These are phyloP conservation scores for Cottoperca gobio DNA, from an alignment of 2,797 vertebrate genomes.

Conservation along the genomic window DNA sequence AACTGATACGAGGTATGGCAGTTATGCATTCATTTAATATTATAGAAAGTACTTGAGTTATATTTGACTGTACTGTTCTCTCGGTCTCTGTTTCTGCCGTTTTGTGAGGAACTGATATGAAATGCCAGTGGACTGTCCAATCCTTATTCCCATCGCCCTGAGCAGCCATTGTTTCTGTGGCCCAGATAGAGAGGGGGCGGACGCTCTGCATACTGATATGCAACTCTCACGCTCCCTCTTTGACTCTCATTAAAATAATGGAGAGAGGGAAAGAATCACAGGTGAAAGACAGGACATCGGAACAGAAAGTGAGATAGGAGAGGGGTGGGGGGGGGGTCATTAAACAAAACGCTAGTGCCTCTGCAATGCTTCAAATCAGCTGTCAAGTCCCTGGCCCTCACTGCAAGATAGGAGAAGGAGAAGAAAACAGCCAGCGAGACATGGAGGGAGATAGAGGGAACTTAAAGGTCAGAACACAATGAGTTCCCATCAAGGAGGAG, in stretches of 20 bases:
- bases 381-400: conserved; percentile 58
- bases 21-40: neutral
- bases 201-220: conserved; percentile 52
- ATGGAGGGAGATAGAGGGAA: conserved; percentile 56
- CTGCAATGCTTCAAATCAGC: conserved; percentile 51
- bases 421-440: conserved; percentile 48
- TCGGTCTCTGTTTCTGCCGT: conserved; percentile 2
- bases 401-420: conserved; percentile 46
- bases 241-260: conserved; percentile 54
- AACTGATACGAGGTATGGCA: neutral
- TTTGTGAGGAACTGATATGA: conserved; percentile 13
- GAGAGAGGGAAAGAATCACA: conserved; percentile 4
- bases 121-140: conserved; percentile 31
- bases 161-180: conserved; percentile 52
- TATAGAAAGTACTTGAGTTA: neutral
- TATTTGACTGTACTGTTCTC: neutral
- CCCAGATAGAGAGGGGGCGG: conserved; percentile 36
- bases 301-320: conserved; percentile 35
- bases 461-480: conserved; percentile 75
- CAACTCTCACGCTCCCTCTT: conserved; percentile 22
- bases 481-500: conserved; percentile 69
- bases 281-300: conserved; percentile 30
- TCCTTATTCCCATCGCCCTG: conserved; percentile 29
- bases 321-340: conserved; percentile 26
- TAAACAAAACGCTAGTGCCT: conserved; percentile 45